These are phyloP conservation scores for Amiota communis DNA, from an alignment of 2,888 invertebrate species.

Conservation along the genomic window DNA sequence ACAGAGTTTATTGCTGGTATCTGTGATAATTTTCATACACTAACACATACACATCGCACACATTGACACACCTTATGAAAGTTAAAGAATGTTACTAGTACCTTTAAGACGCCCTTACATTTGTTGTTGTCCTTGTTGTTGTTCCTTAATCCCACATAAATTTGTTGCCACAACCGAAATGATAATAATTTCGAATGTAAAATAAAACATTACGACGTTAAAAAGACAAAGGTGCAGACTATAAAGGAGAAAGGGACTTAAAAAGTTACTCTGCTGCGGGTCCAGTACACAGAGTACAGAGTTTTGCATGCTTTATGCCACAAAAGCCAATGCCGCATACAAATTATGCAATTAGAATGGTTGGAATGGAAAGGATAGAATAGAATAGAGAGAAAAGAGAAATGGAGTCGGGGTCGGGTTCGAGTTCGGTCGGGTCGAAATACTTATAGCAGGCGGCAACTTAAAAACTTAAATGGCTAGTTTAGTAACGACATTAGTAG, in stretches of 20 bases:
- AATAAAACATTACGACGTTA: slow-evolving; percentile 52
- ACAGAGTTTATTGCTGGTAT: slow-evolving; percentile 63
- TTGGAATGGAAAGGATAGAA: slow-evolving; percentile 22
- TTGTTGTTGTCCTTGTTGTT: neutral
- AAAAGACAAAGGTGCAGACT: slow-evolving; percentile 1
- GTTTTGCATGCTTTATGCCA: slow-evolving; percentile 27
- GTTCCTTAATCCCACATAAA: slow-evolving; percentile 1
- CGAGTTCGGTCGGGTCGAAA: neutral
- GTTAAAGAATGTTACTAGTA: neutral
- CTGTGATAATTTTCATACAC: slow-evolving; percentile 55
- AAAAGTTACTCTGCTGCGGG: slow-evolving; percentile 18
- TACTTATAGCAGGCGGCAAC: too few relatives aligned
- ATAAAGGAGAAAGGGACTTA: slow-evolving; percentile 9
- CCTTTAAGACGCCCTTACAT: neutral
- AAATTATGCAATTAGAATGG: slow-evolving; percentile 70
- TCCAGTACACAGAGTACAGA: neutral
- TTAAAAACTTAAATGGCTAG: neutral
- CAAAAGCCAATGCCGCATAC: slow-evolving; percentile 64
- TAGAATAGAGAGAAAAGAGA: neutral
- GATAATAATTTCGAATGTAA: slow-evolving; percentile 61
- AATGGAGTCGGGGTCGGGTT: neutral
- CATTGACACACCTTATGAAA: neutral
- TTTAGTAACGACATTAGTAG: neutral
- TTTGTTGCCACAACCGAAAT: slow-evolving; percentile 32
- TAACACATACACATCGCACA: slow-evolving; percentile 33